Evolutionary conservation across 1,140 invertebrate genomes (phyloP), one percentile per base, ranked within the genome.

Genomic region (Platyscapa corneri): DNA sequence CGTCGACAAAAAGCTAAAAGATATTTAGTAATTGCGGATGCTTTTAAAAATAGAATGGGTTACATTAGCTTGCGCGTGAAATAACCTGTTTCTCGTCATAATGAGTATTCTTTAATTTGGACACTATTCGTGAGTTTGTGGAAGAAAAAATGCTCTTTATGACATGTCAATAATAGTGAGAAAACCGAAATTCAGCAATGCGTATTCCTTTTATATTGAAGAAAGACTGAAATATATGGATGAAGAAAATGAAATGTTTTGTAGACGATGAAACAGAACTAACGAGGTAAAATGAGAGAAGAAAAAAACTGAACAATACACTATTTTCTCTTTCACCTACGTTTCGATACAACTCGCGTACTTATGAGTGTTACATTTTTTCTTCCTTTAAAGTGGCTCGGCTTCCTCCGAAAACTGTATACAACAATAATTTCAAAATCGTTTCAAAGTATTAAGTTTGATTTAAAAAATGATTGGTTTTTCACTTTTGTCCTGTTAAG

Each of bases 241-340:
- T 12, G 42, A 34, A 5, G 46, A 37, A 20, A 64, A 72, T 72
- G 42, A 83, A 75, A 75, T 64, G 18, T 83, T 83, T 83, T 32
- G 81, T 60, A 70, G 70, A 83, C 75, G 81, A 75, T 49, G 65
- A 60, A 32, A 46, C 67, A 82, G 27, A 34, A 83, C 70, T 83
- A 83, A 83, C 70, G 64, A 83, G 81, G 75, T 34, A 5, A 74
- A 74, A 42, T n/a, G 49, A 75, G 49, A 49, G n/a, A 49, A 49
- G 1, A 39, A 75, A 1, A 46, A 37, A 75, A 0, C 27, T 30
- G 3, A 49, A 75, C n/a, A 75, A 46, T 30, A 49, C 14, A 30
- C 2, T 49, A 49, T 32, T 75, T 18, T 49, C n/a, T 75, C 10
- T 75, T 46, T 46, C 27, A 5, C 46, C 12, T 14, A 0, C 30